Conservation (phyloP, 2,113 vertebrate species). For the Muscicapa adusta region DNA sequence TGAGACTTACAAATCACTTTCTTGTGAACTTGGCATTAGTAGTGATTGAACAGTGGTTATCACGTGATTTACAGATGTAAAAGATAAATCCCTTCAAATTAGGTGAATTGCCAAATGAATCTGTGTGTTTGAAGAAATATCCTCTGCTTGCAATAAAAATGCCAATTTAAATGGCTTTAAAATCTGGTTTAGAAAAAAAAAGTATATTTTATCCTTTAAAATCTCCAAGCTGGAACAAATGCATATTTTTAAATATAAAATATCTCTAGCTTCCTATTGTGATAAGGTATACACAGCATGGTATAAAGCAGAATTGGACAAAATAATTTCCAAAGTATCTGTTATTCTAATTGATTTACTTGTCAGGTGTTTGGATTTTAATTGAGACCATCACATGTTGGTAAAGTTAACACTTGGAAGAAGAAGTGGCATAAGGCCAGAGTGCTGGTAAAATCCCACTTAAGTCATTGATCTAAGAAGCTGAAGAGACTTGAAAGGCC, state of each 20-base stretch:
- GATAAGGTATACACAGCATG: background rate
- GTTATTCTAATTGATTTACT: background rate
- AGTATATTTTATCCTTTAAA: background rate
- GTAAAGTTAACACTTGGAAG: background rate
- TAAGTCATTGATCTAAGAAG: background rate
- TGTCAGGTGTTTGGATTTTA: background rate
- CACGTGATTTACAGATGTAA: background rate
- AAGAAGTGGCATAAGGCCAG: background rate
- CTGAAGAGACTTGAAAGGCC: background rate
- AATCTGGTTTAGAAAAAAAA: background rate
- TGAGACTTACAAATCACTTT: background rate
- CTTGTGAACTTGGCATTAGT: background rate
- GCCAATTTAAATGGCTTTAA: background rate
- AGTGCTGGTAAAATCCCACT: background rate
- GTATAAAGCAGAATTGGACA: background rate
- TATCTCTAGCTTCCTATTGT: background rate
- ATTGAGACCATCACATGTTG: rapidly evolving
- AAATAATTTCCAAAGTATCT: background rate
- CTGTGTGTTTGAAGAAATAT: background rate
- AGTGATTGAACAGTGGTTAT: background rate
- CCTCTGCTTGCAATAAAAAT: background rate
- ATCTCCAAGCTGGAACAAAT: background rate
- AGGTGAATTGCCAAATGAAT: background rate
- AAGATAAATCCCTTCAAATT: background rate
- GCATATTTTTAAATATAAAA: background rate